phyloP scores from a whole-genome alignment of 2,888 invertebrate genomes.

The Eurois occulta region DNA sequence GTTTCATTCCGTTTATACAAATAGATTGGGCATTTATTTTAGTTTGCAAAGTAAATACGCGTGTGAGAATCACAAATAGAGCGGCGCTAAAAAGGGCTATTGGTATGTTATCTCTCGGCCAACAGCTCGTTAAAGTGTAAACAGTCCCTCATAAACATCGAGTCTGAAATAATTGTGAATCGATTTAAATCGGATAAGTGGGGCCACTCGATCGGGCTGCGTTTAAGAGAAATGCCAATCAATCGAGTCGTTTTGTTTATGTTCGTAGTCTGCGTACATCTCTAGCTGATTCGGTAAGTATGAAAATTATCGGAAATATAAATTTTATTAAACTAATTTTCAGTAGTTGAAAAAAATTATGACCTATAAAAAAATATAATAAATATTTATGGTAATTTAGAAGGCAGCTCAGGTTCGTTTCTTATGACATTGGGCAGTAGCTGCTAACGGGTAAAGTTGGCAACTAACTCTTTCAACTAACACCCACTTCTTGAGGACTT shows the following conservation, averaged over 20 bases:
- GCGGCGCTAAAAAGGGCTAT: conserved; percentile 46
- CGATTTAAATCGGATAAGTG: conserved; percentile 61
- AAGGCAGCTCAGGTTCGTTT: background rate
- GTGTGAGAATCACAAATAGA: conserved; percentile 41
- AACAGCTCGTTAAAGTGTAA: conserved; percentile 56
- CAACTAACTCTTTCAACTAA: background rate
- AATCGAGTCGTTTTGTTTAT: conserved; percentile 52
- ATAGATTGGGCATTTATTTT: conserved; percentile 44
- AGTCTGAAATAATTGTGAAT: conserved; percentile 52
- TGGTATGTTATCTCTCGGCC: conserved; percentile 44
- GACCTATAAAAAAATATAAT: background rate
- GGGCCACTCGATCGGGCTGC: conserved; percentile 47
- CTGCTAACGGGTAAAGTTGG: background rate
- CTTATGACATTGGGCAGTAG: background rate
- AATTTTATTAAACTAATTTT: background rate
- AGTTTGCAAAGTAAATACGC: conserved; percentile 28
- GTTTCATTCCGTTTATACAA: conserved; percentile 11
- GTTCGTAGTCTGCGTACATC: conserved; percentile 14
- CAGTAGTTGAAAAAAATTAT: background rate
- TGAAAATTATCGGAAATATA: background rate
- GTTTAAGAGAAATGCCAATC: conserved; percentile 55
- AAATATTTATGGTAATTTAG: background rate
- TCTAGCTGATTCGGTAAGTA: conserved; percentile 17
- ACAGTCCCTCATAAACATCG: conserved; percentile 56
- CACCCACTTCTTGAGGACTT: background rate